Base-by-base conservation (phyloP, 30 jellyfish, hydroid and myxozoan genomes). In the Catostylus mosaicus region DNA sequence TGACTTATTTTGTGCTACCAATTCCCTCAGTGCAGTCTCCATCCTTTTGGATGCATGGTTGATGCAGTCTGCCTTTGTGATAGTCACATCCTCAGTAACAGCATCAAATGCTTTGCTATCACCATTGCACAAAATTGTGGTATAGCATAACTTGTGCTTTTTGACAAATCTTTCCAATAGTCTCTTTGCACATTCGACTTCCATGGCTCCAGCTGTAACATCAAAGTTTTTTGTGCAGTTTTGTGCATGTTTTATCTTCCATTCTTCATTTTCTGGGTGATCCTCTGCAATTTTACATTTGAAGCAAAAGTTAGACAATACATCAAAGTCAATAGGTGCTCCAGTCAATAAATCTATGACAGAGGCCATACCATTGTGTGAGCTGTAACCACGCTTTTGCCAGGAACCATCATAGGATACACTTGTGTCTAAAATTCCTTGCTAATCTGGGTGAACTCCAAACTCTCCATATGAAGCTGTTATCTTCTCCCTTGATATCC, bases 361-460 rank as follows among this genome's bases (percentile, higher is more conserved):
- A 5, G 85, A 60, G 27, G 61, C 91, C 11, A 66, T 33, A 1
- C 85, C 77, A 19, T 60, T 36, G 20, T 60, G 67, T 31, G 70
- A 60, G 12, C 86, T 50, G 30, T 63, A 46, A 24, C 62, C 48
- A n/a, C n/a, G n/a, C n/a, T n/a, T n/a, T n/a, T n/a, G n/a, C n/a
- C n/a, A n/a, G n/a, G n/a, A n/a, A n/a, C 73, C 90, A 60, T 78
- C 84, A 67, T 34, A 80, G 37, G 90, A 80, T 4, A 80, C 92
- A 12, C 66, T 68, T 16, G 47, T 70, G 30, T 69, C 77, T 14
- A 70, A 40, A 23, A 50, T 32, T 30, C 86, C 86, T 14, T 67
- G 47, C 1, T 67, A 1, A 35, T 82, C 78, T 8, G 86, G 92
- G n/a, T 1, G 23, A 6, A 74, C 74, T 6, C 73, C 74, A 30